Percentiles rank a stretch among this genome's conserved stretches.
Evolutionary conservation across 2,888 invertebrate species (phyloP).

Genomic region (Entomobrya proxima): DNA sequence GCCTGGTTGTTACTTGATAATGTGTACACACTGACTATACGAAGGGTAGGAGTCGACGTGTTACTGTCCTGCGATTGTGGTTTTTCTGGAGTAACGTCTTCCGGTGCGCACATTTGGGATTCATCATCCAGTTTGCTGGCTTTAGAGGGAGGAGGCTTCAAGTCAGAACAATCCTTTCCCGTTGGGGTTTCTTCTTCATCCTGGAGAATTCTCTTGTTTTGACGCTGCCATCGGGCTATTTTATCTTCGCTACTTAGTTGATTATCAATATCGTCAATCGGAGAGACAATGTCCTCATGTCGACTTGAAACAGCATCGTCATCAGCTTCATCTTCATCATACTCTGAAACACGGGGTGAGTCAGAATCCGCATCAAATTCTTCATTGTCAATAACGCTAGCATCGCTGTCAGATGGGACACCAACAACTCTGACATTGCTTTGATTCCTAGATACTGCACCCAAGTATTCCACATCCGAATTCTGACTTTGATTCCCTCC

Average conservation of each 20-base stretch:
- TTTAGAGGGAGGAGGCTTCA: constrained; percentile 20
- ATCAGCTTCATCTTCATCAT: not conserved
- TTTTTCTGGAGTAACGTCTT: not conserved
- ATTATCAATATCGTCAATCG: not conserved
- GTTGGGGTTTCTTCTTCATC: not conserved
- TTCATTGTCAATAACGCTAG: not conserved
- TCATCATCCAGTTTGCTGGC: not conserved
- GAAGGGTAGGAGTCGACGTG: not conserved
- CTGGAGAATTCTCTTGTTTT: constrained; percentile 21
- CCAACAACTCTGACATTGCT: not conserved
- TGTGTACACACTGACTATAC: constrained; percentile 13
- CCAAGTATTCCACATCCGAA: not conserved
- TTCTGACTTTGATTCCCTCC: not conserved
- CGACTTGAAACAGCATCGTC: not conserved
- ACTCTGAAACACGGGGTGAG: constrained; percentile 2
- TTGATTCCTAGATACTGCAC: not conserved
- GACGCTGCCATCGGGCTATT: constrained; percentile 28
- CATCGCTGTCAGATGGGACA: not conserved
- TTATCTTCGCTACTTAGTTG: not conserved
- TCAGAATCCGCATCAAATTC: not conserved
- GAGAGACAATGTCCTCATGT: not conserved
- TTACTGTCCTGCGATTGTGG: not conserved
- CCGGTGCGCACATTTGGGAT: not conserved
- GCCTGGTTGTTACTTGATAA: not conserved
- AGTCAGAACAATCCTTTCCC: not conserved